Evolutionary conservation across 2,113 vertebrate genomes (phyloP).

Genomic region (Callopanchax toddi): DNA sequence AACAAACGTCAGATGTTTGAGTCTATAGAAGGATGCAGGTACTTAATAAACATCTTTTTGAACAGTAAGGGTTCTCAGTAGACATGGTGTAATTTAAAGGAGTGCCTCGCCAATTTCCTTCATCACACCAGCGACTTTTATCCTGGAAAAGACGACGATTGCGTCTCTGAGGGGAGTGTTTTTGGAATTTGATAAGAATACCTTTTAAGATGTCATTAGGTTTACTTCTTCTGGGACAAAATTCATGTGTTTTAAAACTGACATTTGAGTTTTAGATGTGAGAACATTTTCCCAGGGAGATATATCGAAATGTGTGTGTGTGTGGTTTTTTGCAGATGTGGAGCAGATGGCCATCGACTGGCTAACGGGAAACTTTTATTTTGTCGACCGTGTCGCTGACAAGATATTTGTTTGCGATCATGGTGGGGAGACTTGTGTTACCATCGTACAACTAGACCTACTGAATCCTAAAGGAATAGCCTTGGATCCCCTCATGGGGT

Average conservation of each 20-base stretch:
- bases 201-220: background rate
- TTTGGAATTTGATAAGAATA: background rate
- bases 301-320: background rate
- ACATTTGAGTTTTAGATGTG: background rate
- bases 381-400: slow-evolving; percentile 87
- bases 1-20: background rate
- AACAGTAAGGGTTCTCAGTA: background rate
- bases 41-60: background rate
- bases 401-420: slow-evolving; percentile 90
- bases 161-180: background rate
- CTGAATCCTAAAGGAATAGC: slow-evolving; percentile 92
- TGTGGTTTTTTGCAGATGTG: slow-evolving; percentile 81
- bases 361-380: slow-evolving; percentile 95
- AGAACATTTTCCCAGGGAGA: background rate
- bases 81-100: background rate
- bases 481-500: slow-evolving; percentile 93
- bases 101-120: background rate
- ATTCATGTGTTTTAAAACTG: background rate
- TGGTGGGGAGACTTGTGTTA: slow-evolving; percentile 87
- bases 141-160: background rate
- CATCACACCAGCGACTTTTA: background rate
- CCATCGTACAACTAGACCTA: slow-evolving; percentile 91
- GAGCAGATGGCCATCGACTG: slow-evolving; percentile 94
- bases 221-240: background rate
- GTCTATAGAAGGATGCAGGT: background rate